Base-by-base conservation (phyloP, 2,797 vertebrate species). In the Rhinophrynus dorsalis region DNA sequence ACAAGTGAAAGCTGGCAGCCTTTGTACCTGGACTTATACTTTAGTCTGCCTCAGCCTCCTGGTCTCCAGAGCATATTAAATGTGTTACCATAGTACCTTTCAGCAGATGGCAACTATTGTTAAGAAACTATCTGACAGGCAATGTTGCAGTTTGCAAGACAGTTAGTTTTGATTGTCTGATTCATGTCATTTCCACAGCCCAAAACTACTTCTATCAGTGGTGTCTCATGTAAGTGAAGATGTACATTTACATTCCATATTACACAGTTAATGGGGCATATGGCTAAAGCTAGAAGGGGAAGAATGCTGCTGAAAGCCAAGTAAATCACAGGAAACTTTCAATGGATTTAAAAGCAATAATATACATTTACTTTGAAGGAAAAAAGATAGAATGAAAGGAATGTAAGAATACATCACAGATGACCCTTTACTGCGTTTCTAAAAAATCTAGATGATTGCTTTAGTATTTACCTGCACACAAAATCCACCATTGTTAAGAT, bases 61-160 rank as follows among this genome's bases (percentile, higher is more conserved):
- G 35, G 9, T 56, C 48, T 21, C 30, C 17, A 7, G 5, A 8
- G 50, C 55, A 3, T n/a, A 6, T n/a, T 50, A n/a, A 18, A 15
- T 13, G 11, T 1, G 68, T 71, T 57, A 63, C 58, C 50, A 60
- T 33, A 64, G 51, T 40, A 51, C 17, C 42, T 3, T 15, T 15
- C 3, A 27, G 45, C 8, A 20, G 30, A 52, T 30, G 35, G 13
- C 20, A 20, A 58, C 23, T n/a, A 24, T 40, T 40, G 13, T 18
- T 45, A 32, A 18, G 23, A 6, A 44, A 10, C n/a, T 38, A 11
- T n/a, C 13, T 38, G 15, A 44, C n/a, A 6, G 6, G 2, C 30
- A 33, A 35, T 32, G 23, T 56, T 12, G 20, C 37, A 44, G 29
- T 33, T 56, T 18, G 37, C 37, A 45, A 24, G 50, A 3, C 12